These are phyloP conservation scores for Drosophila flavopinicola DNA, from an alignment of 2,888 invertebrate species.

Conservation along the genomic window DNA sequence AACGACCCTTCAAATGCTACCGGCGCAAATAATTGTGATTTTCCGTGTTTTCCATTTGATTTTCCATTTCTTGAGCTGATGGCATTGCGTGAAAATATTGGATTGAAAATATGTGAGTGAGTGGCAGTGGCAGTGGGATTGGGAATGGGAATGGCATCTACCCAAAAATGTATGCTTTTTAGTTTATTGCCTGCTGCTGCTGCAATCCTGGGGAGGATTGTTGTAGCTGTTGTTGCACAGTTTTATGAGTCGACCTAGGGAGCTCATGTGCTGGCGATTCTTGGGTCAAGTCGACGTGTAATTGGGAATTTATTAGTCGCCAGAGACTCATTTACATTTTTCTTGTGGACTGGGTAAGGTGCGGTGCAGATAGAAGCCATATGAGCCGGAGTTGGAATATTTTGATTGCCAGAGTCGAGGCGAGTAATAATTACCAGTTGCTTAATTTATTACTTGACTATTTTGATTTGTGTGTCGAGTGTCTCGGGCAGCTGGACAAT, in stretches of 20 bases:
- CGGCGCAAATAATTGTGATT: constrained; percentile 66
- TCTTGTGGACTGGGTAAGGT: constrained; percentile 32
- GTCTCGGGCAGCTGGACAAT: background rate
- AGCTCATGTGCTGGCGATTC: constrained; percentile 47
- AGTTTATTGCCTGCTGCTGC: constrained; percentile 72
- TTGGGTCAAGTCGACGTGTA: constrained; percentile 68
- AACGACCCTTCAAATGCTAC: constrained; percentile 24
- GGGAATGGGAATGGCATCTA: constrained; percentile 9
- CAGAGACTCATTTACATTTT: constrained; percentile 81
- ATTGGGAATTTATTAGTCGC: constrained; percentile 82
- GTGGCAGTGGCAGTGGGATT: too few species aligned
- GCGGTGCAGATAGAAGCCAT: constrained; percentile 13
- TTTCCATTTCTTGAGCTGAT: constrained; percentile 49
- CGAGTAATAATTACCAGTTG: constrained; percentile 73
- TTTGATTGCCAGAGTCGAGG: constrained; percentile 38
- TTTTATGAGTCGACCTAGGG: constrained; percentile 60
- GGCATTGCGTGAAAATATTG: constrained; percentile 49
- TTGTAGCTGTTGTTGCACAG: constrained; percentile 16
- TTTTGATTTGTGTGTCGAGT: constrained; percentile 69
- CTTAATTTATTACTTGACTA: constrained; percentile 68
- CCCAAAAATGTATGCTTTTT: constrained; percentile 74
- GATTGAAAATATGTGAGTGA: constrained; percentile 12
- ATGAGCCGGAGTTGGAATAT: constrained; percentile 22
- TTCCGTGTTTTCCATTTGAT: constrained; percentile 72
- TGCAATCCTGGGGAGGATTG: constrained; percentile 20